Evolutionary conservation across 2,888 invertebrate species (phyloP), one percentile per base, ranked within the genome.

Genomic region (Ennomos erosarius): DNA sequence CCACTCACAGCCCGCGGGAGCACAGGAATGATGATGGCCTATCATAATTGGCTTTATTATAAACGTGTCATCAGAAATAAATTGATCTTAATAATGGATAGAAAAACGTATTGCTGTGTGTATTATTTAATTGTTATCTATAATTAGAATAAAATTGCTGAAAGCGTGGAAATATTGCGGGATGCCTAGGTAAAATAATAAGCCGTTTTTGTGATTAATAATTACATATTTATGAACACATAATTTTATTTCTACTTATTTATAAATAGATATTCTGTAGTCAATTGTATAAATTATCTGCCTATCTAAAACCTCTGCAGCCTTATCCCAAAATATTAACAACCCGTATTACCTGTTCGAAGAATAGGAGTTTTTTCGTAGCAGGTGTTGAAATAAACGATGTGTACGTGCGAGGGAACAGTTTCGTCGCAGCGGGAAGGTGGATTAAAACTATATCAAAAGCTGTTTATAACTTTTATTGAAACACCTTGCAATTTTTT

Each of bases 341-440:
- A 73, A 68, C 71, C 55, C 66, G 56, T 65, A 59, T 33, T 71
- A 84, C 81, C 78, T 82, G 81, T 67, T 65, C 63, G 56, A 61
- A 64, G 56, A 58, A 56, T 57, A 55, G 42, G 10, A 10, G 10
- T 77, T 82, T 75, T 69, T 68, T 65, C 50, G 56, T 62, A 74
- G 83, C 88, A 88, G 88, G 87, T 88, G 88, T 69, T 68, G 69
- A 16, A 65, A 78, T 83, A 84, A 84, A 81, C 77, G 65, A 57
- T 63, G 64, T 68, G 69, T 72, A 75, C 70, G 64, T 72, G 73
- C 65, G 72, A 73, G 74, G 76, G 79, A 75, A 71, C 60, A 51
- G 62, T 48, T 76, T 77, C 70, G 68, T 62, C 62, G 56, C 69
- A 70, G 67, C 69, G 71, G 69, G 74, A 74, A 69, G 65, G 73